A percentile compares a stretch with the other conserved stretches of the same genome.
These are phyloP conservation scores for Diplolepis rosae DNA, from an alignment of 2,888 invertebrate species.

Conservation along the genomic window DNA sequence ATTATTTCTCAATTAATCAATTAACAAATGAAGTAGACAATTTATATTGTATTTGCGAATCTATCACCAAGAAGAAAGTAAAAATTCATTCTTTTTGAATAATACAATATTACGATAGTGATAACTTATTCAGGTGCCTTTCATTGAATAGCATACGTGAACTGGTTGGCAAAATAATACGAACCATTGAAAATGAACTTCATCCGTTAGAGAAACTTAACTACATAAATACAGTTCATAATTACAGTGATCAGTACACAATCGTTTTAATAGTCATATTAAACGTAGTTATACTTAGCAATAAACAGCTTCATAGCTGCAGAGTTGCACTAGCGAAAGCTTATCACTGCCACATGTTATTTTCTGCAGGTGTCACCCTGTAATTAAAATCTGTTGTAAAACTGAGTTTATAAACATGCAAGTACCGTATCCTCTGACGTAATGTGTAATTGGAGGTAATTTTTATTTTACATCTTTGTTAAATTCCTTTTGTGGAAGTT, in stretches of 20 bases:
- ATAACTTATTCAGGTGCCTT: no score
- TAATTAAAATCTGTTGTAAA: conserved; percentile 4
- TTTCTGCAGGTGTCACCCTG: conserved; percentile 1
- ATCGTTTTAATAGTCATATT: conserved; percentile 1
- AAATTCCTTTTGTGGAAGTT: neutral
- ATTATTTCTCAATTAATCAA: no score
- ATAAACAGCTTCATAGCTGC: conserved; percentile 10
- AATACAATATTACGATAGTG: no score
- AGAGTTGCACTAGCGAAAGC: neutral
- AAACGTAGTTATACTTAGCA: neutral
- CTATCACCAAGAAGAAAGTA: no score
- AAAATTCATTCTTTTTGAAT: no score
- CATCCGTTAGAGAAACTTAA: neutral
- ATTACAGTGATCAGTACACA: conserved; percentile 20
- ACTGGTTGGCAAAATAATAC: conserved; percentile 29
- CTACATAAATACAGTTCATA: neutral
- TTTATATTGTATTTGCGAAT: no score
- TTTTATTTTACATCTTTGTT: neutral
- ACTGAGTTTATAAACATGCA: neutral
- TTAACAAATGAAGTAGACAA: no score
- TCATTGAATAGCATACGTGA: conserved; percentile 8
- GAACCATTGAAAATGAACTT: neutral
- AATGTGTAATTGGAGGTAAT: conserved; percentile 3
- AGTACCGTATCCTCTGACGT: neutral
- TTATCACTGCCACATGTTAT: neutral